Conservation (phyloP, 2,888 invertebrate genomes). For the Ceriagrion tenellum region DNA sequence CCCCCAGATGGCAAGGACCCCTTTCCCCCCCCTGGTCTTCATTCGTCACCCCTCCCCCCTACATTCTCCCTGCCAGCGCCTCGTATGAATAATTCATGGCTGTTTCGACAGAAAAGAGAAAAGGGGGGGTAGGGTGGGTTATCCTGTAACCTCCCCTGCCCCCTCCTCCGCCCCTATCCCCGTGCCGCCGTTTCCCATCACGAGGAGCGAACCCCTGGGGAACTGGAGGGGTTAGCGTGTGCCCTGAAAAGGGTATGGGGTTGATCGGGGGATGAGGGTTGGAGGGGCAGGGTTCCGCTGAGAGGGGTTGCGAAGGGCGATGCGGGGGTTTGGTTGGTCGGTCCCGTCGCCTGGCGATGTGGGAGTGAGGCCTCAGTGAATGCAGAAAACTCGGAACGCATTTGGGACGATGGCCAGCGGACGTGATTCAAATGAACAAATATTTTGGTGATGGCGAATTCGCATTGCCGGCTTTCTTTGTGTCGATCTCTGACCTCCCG, state of each 20-base stretch:
- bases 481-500: no score
- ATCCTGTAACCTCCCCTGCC: background rate
- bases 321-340: background rate
- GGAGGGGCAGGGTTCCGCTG: background rate
- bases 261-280: background rate
- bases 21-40: background rate
- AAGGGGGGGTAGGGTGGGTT: background rate
- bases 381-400: no score
- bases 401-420: no score
- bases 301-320: background rate
- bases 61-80: background rate
- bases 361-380: no score
- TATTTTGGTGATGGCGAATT: no score
- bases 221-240: background rate
- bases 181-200: background rate
- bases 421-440: no score
- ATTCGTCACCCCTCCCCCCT: background rate
- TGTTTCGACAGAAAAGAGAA: background rate
- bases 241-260: background rate
- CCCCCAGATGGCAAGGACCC: background rate
- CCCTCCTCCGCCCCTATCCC: background rate
- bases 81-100: background rate
- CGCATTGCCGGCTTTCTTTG: no score
- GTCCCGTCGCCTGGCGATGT: no score
- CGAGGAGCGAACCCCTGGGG: background rate